Conservation (phyloP, 2,113 vertebrate genomes). For the Carettochelys insculpta region DNA sequence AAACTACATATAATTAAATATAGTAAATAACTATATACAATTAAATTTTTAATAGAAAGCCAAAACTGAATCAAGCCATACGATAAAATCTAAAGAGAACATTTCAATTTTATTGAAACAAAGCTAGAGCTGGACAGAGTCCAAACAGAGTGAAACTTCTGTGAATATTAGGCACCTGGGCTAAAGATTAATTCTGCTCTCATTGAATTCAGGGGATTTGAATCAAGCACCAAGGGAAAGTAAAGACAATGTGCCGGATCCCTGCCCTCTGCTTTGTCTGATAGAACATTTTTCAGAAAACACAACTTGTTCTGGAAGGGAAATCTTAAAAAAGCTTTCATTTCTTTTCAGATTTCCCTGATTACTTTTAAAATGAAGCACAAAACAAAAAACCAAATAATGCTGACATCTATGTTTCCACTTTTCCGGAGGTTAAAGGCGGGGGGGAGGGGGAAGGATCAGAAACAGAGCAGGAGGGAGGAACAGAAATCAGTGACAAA, state of each 20-base stretch:
- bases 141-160: neutral
- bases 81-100: no score
- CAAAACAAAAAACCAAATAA: neutral
- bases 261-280: neutral
- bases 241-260: neutral
- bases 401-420: rapidly evolving
- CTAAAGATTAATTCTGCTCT: neutral
- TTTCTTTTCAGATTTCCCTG: neutral
- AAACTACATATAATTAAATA: no score
- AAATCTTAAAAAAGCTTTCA: neutral
- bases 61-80: no score
- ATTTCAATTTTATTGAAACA: no score
- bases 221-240: neutral
- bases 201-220: neutral
- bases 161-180: neutral
- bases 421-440: neutral
- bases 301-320: neutral
- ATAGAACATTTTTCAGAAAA: rapidly evolving
- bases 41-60: no score
- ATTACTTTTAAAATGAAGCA: neutral
- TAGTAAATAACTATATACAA: no score
- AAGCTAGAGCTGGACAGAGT: neutral
- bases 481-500: neutral
- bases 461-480: neutral
- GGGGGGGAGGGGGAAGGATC: neutral